A percentile compares a stretch with the other conserved stretches of the same genome.
These are phyloP conservation scores for Euleptes europaea DNA, from an alignment of 2,113 vertebrate genomes.

Conservation along the genomic window DNA sequence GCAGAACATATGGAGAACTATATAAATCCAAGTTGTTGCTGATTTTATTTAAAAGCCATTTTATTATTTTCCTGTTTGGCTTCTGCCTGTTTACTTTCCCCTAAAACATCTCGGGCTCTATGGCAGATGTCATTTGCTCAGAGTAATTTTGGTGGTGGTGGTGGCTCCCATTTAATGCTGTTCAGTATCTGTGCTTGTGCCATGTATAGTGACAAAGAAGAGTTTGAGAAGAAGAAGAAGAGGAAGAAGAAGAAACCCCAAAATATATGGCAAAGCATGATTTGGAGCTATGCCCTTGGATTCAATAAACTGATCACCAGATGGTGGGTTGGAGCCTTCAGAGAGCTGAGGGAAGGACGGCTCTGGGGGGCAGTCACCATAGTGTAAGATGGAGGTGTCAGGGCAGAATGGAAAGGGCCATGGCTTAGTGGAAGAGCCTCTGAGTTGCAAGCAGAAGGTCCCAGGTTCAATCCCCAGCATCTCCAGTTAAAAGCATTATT, in stretches of 20 bases:
- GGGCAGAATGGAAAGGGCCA: too few relatives aligned
- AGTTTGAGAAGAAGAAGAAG: neutral
- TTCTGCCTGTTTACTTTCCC: conserved; percentile 67
- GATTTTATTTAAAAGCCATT: conserved; percentile 70
- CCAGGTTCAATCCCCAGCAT: too few relatives aligned
- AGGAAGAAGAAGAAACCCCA: neutral
- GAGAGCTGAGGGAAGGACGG: too few relatives aligned
- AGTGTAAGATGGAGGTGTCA: too few relatives aligned
- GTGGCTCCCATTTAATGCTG: conserved; percentile 41
- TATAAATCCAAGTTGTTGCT: conserved; percentile 73
- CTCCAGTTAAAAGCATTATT: too few relatives aligned
- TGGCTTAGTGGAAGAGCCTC: neutral
- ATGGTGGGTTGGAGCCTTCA: neutral
- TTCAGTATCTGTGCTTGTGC: conserved; percentile 19
- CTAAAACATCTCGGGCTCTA: conserved; percentile 58
- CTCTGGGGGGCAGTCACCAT: neutral
- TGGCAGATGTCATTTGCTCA: conserved; percentile 53
- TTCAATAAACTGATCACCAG: neutral
- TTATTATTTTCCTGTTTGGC: conserved; percentile 69
- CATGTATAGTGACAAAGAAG: neutral
- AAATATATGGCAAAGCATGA: neutral
- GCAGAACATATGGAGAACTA: conserved; percentile 68
- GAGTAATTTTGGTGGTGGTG: conserved; percentile 21
- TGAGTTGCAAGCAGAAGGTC: too few relatives aligned
- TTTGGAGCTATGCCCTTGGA: neutral